Base-by-base conservation (phyloP, 2,888 invertebrate species). In the Drosophila helvetica region DNA sequence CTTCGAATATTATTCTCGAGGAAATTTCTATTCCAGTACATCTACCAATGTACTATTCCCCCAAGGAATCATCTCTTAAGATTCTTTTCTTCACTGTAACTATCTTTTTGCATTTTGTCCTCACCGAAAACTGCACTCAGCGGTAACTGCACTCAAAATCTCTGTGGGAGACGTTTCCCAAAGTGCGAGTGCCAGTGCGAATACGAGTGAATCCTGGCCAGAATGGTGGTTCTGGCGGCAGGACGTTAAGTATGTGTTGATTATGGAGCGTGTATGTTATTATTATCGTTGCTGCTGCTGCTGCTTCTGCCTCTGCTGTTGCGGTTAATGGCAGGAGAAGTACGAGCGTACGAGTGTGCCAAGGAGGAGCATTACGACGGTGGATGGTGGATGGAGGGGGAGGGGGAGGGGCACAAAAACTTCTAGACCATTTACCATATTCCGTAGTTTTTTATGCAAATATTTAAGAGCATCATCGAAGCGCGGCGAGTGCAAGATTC, bases 401-500 rank as follows among this genome's bases (percentile, higher is more conserved):
- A 27, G 7, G 3, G 22, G 27, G 27, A 7, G 7, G 27, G 27
- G 27, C 27, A 8, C 27, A 27, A 63, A 65, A 76, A 77, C 88
- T 89, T 83, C 89, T 89, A 85, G 65, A 81, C 89, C 82, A 83
- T 83, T 83, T 83, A 89, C 88, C 86, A 89, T 83, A 81, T 82
- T 79, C 89, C 86, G 76, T 81, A 81, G 74, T 89, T 83, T 83
- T 89, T 83, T 83, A 89, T 83, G 83, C 83, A 83, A 83, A 83
- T 83, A 83, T 89, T 83, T 83, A 83, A 83, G 83, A 89, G 89
- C 89, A 83, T 87, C 86, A 87, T 89, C 86, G 89, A 87, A 82
- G 79, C 68, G 68, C 79, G 82, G 88, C 86, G 72, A 70, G 74
- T 73, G 73, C 71, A 78, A 69, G 74, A 78, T 68, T 82, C 60